Conservation (phyloP, 2,888 invertebrate species). For the Myathropa florea region DNA sequence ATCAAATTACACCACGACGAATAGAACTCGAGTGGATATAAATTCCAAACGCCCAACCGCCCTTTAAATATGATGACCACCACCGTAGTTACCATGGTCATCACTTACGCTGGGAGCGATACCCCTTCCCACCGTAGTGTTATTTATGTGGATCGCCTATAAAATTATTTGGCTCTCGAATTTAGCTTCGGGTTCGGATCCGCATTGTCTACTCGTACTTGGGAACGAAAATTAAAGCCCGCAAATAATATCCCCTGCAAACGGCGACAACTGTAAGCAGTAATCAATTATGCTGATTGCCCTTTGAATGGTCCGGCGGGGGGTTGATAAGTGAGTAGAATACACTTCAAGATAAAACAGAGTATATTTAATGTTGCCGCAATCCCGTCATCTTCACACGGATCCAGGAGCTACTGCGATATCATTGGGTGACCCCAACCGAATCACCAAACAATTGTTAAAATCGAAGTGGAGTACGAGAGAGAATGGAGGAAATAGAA, state of each 20-base stretch:
- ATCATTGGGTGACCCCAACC: constrained; percentile 28
- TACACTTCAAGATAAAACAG: constrained; percentile 19
- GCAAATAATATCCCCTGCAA: constrained; percentile 3
- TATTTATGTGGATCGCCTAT: constrained; percentile 57
- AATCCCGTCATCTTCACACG: constrained; percentile 6
- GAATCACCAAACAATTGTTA: neutral
- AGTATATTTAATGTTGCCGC: constrained; percentile 28
- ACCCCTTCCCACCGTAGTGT: neutral
- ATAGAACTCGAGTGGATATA: constrained; percentile 60
- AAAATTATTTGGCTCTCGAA: constrained; percentile 54
- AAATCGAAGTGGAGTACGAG: neutral
- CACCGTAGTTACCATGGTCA: constrained; percentile 28
- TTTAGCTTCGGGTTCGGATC: neutral
- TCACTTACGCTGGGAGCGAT: constrained; percentile 15
- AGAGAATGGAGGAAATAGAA: constrained; percentile 12
- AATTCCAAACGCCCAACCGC: constrained; percentile 49
- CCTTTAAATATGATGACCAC: constrained; percentile 65
- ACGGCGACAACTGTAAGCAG: constrained; percentile 45
- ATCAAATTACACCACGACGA: constrained; percentile 63
- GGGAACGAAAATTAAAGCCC: constrained; percentile 21
- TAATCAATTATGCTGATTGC: constrained; percentile 69
- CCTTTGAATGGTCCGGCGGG: constrained; percentile 36
- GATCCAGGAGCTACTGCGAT: neutral
- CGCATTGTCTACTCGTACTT: constrained; percentile 12
- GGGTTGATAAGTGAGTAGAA: neutral